Base-by-base conservation (phyloP, 2,797 vertebrate species). In the Onychomys arenicola region DNA sequence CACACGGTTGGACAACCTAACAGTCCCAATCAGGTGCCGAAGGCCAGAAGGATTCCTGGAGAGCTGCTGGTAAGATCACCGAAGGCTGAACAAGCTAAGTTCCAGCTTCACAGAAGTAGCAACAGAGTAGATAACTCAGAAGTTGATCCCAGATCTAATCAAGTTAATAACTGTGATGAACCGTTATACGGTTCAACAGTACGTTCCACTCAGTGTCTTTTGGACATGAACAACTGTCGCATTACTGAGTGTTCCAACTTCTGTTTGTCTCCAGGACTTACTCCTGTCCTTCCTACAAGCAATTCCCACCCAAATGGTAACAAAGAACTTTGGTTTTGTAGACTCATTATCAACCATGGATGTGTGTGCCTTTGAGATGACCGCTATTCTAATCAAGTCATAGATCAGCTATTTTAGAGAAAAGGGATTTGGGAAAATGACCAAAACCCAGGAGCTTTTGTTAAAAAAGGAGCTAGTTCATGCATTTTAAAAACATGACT, bases 401-500 rank as follows among this genome's bases (percentile, higher is more conserved):
- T 76, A 57, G 34, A 95, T 3, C 19, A 84, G 55, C 93, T 96
- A 90, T 89, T 96, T 89, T 88, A 86, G 88, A 93, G 85, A 96
- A 88, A 97, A 94, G 93, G 90, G 90, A 19, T 78, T 82, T 40
- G 73, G 73, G 29, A 25, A 75, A 89, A 75, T 52, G 59, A 96
- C 93, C 57, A 96, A 96, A 97, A 75, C 2, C 81, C 75, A 17
- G 67, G 46, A 65, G 90, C 29, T 93, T 96, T 93, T 93, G 81
- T 92, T 75, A 34, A 95, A 86, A 95, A 52, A 52, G 57, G 19
- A 3, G 25, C 73, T 93, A 75, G 37, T 86, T 89, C 17, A 59
- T 96, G 52, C 55, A 81, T 96, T 96, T 96, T 83, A 93, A 96
- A 95, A 76, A 69, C 61, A 89, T 71, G 65, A 57, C 57, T 91